Evolutionary conservation across 2,888 invertebrate genomes (phyloP).

Genomic region (Diadegma fenestrale): DNA sequence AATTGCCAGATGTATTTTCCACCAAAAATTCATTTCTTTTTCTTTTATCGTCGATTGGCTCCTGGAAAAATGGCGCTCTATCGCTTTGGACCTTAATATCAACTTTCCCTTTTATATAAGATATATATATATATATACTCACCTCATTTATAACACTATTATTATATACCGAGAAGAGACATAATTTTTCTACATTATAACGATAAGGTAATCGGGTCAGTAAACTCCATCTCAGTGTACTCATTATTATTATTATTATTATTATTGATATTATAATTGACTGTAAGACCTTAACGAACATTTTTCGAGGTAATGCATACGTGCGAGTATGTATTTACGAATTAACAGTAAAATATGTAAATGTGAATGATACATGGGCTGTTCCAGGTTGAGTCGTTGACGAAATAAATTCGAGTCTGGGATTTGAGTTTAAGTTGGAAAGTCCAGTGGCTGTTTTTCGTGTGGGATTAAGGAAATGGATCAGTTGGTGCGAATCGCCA

Average conservation of each 20-base stretch:
- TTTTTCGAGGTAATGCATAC: slow-evolving; percentile 42
- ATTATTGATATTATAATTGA: slow-evolving; percentile 43
- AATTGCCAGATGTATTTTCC: neutral
- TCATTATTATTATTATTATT: slow-evolving; percentile 53
- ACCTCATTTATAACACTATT: slow-evolving; percentile 55
- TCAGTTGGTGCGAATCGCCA: too few species aligned
- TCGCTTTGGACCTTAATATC: neutral
- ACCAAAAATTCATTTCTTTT: neutral
- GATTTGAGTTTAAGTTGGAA: neutral
- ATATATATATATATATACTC: slow-evolving; percentile 43
- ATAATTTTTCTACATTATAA: slow-evolving; percentile 66
- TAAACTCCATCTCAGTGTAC: slow-evolving; percentile 67
- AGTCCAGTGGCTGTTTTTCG: neutral
- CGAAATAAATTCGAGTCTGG: neutral
- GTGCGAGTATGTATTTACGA: slow-evolving; percentile 3
- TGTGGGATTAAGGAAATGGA: neutral
- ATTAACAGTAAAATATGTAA: slow-evolving; percentile 37
- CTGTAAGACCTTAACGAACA: neutral
- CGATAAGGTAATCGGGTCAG: slow-evolving; percentile 66
- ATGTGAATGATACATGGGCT: slow-evolving; percentile 17
- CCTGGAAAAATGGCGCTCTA: neutral
- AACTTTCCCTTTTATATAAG: slow-evolving; percentile 22
- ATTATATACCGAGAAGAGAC: slow-evolving; percentile 58
- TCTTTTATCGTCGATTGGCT: neutral
- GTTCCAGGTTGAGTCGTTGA: neutral